phyloP scores from a whole-genome alignment of 2,797 vertebrate genomes.

The Oreortyx pictus region DNA sequence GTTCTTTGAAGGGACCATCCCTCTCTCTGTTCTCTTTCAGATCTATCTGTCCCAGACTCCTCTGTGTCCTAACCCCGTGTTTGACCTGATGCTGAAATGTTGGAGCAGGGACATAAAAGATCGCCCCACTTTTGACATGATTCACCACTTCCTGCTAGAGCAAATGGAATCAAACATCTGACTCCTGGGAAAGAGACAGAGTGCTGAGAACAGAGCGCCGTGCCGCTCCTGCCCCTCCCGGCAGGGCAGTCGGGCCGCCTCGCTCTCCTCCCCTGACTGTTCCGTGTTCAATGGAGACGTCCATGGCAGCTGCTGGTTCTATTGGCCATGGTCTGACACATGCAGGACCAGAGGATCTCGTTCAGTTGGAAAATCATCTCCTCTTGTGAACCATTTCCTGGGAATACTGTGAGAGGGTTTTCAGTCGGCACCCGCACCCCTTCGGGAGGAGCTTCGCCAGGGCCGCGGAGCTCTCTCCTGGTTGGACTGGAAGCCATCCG shows the following conservation, averaged over 20 bases:
- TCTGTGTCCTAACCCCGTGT: conserved; percentile 92
- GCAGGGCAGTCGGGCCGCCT: conserved; percentile 20
- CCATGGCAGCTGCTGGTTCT: conserved; percentile 74
- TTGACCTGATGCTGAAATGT: conserved; percentile 97
- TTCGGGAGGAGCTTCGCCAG: neutral
- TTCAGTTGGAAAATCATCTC: conserved; percentile 68
- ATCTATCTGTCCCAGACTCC: conserved; percentile 95
- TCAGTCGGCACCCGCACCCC: neutral
- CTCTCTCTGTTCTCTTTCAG: conserved; percentile 76
- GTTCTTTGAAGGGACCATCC: neutral
- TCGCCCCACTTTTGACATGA: conserved; percentile 93
- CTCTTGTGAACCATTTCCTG: conserved; percentile 69
- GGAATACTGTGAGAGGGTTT: conserved; percentile 68
- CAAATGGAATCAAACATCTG: conserved; percentile 81
- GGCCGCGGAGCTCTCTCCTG: conserved; percentile 23
- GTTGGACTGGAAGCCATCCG: neutral
- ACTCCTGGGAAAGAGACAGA: conserved; percentile 7
- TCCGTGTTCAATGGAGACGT: neutral
- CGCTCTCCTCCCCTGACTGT: conserved; percentile 41
- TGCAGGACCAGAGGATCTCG: conserved; percentile 62
- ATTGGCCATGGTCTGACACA: conserved; percentile 66
- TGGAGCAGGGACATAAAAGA: conserved; percentile 96
- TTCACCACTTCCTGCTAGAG: conserved; percentile 88
- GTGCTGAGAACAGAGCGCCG: conserved; percentile 23
- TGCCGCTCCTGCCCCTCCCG: neutral